Conservation (phyloP, 2,888 invertebrate species). For the Tromatobia lineatoria region DNA sequence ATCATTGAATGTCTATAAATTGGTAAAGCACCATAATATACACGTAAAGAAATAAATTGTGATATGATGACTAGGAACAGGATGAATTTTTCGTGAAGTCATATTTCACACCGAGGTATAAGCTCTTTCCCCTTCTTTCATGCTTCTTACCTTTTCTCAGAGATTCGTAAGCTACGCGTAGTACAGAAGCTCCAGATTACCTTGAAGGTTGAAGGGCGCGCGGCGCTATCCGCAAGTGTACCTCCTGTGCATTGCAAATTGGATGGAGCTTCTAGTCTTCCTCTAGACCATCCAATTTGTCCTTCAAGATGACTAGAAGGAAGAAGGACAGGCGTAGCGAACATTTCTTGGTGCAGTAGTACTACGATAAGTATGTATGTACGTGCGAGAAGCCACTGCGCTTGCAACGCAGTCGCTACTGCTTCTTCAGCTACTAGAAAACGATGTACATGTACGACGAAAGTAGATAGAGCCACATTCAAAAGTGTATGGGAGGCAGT, state of each 20-base stretch:
- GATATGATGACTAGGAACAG: neutral
- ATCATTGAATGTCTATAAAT: no score
- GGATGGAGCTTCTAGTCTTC: slow-evolving; percentile 72
- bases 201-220: slow-evolving; percentile 35
- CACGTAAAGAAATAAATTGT: neutral
- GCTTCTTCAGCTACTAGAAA: neutral
- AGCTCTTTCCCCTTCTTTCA: neutral
- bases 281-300: slow-evolving; percentile 75
- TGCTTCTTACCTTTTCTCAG: neutral
- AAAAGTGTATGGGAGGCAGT: neutral
- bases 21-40: neutral
- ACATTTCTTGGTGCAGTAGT: slow-evolving; percentile 67
- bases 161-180: slow-evolving; percentile 12
- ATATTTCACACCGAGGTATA: neutral
- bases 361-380: slow-evolving; percentile 7
- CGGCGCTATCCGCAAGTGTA: slow-evolving; percentile 17
- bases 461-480: slow-evolving; percentile 8
- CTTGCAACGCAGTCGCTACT: slow-evolving; percentile 3
- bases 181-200: slow-evolving; percentile 17
- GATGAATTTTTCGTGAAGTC: neutral
- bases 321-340: slow-evolving; percentile 67
- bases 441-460: slow-evolving; percentile 4
- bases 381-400: slow-evolving; percentile 15
- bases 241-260: slow-evolving; percentile 74
- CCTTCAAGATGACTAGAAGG: slow-evolving; percentile 67